Evolutionary conservation across 2,888 invertebrate species (phyloP).

Genomic region (Limenitis camilla): DNA sequence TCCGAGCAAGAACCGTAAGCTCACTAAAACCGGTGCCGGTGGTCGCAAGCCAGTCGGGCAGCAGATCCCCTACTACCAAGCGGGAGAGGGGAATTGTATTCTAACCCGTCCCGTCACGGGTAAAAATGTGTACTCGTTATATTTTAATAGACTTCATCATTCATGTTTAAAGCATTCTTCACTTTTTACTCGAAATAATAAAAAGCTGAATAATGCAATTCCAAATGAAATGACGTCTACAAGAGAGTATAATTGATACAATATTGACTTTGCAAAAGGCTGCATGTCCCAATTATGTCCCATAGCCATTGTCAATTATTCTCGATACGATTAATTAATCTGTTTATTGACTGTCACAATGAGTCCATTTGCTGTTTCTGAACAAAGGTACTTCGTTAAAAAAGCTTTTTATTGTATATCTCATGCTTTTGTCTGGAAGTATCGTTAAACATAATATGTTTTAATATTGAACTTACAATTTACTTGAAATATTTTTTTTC

Average conservation of each 20-base stretch:
- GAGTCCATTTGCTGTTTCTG: constrained; percentile 9
- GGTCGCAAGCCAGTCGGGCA: too few relatives aligned
- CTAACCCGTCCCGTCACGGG: too few relatives aligned
- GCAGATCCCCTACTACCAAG: too few relatives aligned
- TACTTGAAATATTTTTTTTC: too few relatives aligned
- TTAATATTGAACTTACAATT: too few relatives aligned
- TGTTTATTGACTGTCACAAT: constrained; percentile 18
- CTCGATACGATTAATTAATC: constrained; percentile 20
- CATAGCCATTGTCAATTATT: constrained; percentile 16
- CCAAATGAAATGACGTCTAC: constrained; percentile 1
- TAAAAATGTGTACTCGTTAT: too few relatives aligned
- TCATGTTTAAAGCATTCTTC: too few relatives aligned
- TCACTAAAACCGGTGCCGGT: too few relatives aligned
- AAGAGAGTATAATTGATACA: constrained; percentile 4
- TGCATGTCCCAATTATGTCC: constrained; percentile 15
- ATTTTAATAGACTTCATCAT: not conserved
- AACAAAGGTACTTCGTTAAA: constrained; percentile 12
- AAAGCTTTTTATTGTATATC: not conserved
- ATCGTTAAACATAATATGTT: too few relatives aligned
- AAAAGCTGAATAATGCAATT: not conserved
- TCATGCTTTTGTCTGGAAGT: not conserved
- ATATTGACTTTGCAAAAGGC: constrained; percentile 13
- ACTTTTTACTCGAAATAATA: not conserved
- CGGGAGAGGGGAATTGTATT: too few relatives aligned
- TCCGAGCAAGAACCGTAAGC: too few relatives aligned